Conservation (phyloP, 2,113 vertebrate genomes). For the Microcebus murinus region DNA sequence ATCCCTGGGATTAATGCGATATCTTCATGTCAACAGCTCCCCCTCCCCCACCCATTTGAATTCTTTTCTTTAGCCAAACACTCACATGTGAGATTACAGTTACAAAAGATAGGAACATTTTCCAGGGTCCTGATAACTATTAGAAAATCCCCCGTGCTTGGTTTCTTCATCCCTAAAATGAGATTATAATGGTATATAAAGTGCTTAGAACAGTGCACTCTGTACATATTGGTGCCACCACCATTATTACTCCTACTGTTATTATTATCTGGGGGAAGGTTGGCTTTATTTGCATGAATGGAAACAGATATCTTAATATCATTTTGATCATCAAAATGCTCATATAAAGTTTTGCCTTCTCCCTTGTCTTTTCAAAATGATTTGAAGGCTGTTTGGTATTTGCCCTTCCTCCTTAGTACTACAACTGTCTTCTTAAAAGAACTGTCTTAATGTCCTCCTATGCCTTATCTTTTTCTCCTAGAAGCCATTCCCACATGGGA, state of each 20-base stretch:
- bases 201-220: not conserved
- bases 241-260: not conserved
- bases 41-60: not conserved
- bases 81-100: not conserved
- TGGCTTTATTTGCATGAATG: not conserved
- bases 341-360: not conserved
- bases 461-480: not conserved
- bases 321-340: not conserved
- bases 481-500: not conserved
- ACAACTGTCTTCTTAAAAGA: not conserved
- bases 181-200: not conserved
- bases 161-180: not conserved
- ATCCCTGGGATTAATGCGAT: not conserved
- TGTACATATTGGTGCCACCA: not conserved
- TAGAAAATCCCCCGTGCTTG: not conserved
- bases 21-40: constrained; percentile 16
- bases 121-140: not conserved
- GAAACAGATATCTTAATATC: not conserved
- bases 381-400: not conserved
- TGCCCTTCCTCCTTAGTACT: not conserved
- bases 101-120: constrained; percentile 25
- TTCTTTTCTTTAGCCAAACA: not conserved
- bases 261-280: not conserved
- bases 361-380: not conserved
- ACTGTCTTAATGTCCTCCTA: not conserved